Base-by-base conservation (phyloP, 2,797 vertebrate species). In the Iguana delicatissima region DNA sequence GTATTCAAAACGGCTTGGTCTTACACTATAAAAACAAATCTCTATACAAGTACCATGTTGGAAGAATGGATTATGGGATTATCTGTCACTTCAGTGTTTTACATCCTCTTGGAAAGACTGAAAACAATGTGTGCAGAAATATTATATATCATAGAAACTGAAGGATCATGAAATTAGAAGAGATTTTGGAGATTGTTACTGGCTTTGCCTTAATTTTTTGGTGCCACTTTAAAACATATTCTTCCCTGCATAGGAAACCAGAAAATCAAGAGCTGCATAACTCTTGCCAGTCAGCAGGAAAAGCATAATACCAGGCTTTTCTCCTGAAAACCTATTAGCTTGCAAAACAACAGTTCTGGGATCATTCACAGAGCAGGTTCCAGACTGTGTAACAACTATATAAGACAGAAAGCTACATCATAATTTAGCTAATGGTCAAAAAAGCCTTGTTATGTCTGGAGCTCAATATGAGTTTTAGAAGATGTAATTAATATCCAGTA, bases 291-390 rank as follows among this genome's bases (percentile, higher is more conserved):
- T 2, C 22, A 55, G 14, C 7, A 87, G 86, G 90, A 85, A 80
- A 4, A 3, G 18, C 69, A 0, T 13, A 76, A 3, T 26, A 55
- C 24, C 76, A 57, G 8, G 0, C 89, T 80, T 64, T 87, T 80
- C 46, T 64, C 7, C 46, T 89, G 29, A 12, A 84, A 3, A 9
- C 6, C 32, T 82, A 81, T 6, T 85, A 83, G 81, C 2, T 38
- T 90, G 67, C 10, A 80, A 62, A 90, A 90, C 76, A 67, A 69
- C 86, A 67, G 26, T 87, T 32, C 0, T 72, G 1, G 90, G 87
- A 89, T 4, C 10, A 89, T 76, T 86, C 2, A 20, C 14, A 86
- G 0, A 80, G 1, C 35, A 4, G 67, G 26, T 22, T 89, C 46
- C 10, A 94, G 29, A 94, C 82, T 6, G 64, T 1, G 14, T 87